Base-by-base conservation (phyloP, 2,797 vertebrate species). In the Danio tinwini region DNA sequence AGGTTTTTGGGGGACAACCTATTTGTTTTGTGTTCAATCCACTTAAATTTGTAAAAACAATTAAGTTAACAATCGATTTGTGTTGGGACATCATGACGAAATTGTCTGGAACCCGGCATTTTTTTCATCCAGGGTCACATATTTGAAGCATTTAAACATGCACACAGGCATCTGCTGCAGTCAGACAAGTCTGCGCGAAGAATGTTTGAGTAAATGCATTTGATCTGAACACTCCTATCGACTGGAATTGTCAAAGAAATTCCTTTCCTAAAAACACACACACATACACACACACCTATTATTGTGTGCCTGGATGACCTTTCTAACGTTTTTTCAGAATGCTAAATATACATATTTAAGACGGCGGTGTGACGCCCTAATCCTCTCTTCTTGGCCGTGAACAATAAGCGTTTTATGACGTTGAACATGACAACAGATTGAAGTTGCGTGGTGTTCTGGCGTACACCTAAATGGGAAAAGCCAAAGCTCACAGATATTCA, bases 301-400 rank as follows among this genome's bases (percentile, higher is more conserved):
- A 73, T 63, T 79, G 68, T 79, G 39, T 14, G 39, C 6, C 5
- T 19, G 67, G 67, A 72, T 72, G 69, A 79, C 77, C 69, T 79
- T 79, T 80, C 16, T 49, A 55, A 71, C 50, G 11, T 73, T 56
- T 73, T 72, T 73, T 80, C 8, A 4, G 7, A 73, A 16, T 19
- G 78, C 68, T 73, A 80, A 72, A 80, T 63, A 80, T 80, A 52
- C 8, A 78, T 52, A 52, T 70, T 63, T 52, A 68, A 40, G 42
- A 17, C 21, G 0, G 16, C 44, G 0, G 21, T 77, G 56, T 19
- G 76, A 78, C 76, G 67, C 76, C 56, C 55, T 70, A 37, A 71
- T 62, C n/a, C 76, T 63, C 45, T 4, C n/a, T 62, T 13, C 29
- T 71, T 62, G 11, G 45, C 45, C 0, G 0, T 19, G 39, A 63